phyloP scores from a whole-genome alignment of 2,113 vertebrate species.

The Casuarius casuarius region DNA sequence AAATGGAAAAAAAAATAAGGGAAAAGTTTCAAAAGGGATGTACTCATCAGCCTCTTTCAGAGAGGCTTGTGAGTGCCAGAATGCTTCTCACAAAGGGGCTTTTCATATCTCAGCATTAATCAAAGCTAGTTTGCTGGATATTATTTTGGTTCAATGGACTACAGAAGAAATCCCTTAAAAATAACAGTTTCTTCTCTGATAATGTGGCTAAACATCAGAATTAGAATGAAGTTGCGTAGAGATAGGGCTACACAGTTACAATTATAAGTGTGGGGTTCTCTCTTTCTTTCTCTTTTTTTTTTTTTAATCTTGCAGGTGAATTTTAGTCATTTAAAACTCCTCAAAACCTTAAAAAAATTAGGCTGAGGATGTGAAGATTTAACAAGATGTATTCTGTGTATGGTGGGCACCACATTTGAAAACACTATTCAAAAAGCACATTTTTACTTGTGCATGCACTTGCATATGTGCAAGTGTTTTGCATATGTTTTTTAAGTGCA shows the following conservation, averaged over 20 bases:
- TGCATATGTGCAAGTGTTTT: not conserved
- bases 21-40: conserved; percentile 45
- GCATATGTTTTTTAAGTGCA: not conserved
- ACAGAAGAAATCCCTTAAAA: not conserved
- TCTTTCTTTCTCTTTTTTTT: too few species aligned
- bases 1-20: not conserved
- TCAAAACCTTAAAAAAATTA: not conserved
- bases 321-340: not conserved
- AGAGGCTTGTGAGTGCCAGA: not conserved
- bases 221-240: not conserved
- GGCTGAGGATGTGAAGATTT: not conserved
- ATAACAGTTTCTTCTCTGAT: not conserved
- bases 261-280: not conserved
- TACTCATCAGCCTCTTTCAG: conserved; percentile 7
- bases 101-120: conserved; percentile 49
- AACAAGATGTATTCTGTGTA: not conserved
- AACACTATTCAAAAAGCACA: not conserved
- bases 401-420: not conserved
- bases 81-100: not conserved
- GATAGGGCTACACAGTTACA: not conserved
- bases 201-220: not conserved
- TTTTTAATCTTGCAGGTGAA: not conserved
- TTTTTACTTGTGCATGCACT: not conserved
- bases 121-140: conserved; percentile 26
- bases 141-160: conserved; percentile 3